Conservation (phyloP, 2,797 vertebrate species). For the Notolepis coatsorum region DNA sequence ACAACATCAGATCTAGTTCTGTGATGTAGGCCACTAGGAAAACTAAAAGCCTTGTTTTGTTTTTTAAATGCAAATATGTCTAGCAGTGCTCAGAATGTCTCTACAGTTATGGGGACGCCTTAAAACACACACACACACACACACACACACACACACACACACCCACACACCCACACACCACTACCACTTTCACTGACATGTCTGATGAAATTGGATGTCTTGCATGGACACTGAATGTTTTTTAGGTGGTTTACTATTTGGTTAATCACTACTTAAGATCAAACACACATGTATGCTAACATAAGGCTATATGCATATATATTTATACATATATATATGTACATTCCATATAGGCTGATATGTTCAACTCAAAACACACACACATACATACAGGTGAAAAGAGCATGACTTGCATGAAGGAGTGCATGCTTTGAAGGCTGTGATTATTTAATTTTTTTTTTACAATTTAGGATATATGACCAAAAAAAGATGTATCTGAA, state of each 20-base stretch:
- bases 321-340: too few relatives aligned
- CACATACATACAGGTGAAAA: background rate
- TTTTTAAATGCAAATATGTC: background rate
- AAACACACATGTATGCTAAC: background rate
- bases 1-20: too few relatives aligned
- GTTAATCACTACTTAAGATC: conserved; percentile 6
- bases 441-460: conserved; percentile 21
- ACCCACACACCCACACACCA: conserved; percentile 1
- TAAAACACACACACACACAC: conserved; percentile 21
- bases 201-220: background rate
- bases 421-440: conserved; percentile 42
- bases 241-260: conserved; percentile 26
- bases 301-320: too few relatives aligned
- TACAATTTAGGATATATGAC: conserved; percentile 39
- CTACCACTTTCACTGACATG: background rate
- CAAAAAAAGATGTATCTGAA: conserved; percentile 51
- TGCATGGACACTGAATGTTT: conserved; percentile 44
- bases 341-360: background rate
- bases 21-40: too few relatives aligned
- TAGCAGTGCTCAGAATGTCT: background rate
- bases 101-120: conserved; percentile 37
- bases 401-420: conserved; percentile 59
- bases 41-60: background rate
- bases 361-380: background rate
- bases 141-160: conserved; percentile 2